Evolutionary conservation across 2,113 vertebrate genomes (phyloP), one percentile per base, ranked within the genome.

Genomic region (Rhombomys opimus): DNA sequence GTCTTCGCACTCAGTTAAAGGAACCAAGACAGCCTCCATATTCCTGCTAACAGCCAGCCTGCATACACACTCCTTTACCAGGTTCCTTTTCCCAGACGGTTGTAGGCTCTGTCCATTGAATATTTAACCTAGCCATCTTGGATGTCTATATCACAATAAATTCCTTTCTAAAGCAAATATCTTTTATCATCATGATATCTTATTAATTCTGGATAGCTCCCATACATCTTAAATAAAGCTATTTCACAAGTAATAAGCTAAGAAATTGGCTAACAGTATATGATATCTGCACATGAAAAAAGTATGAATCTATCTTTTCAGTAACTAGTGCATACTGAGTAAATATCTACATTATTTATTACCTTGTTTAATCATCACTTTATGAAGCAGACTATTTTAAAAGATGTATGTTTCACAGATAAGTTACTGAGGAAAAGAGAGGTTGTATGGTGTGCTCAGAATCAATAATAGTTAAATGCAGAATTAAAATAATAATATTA

Each of bases 201-300:
- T 7, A 52, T 67, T 86, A 86, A 73, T n/a, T 87, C 27, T 77
- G 8, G 30, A 27, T 73, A 75, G 15, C 8, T 78, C 25, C 12
- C 10, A 32, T 70, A 32, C 14, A 82, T 73, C 73, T 87, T 77
- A 50, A 59, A 73, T 22, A 72, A 41, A 82, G 89, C 14, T 61
- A 86, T 35, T 54, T 92, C 20, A 76, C 32, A 91, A 88, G 87
- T 68, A 87, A 84, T 59, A 3, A 1, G 73, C 72, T 93, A 94
- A 78, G 11, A 59, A 91, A 12, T 88, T 13, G 67, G 5, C 32
- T 84, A 88, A 54, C 32, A 67, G n/a, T 12, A 11, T 77, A 7
- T 25, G 25, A 84, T 54, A 22, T 46, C 3, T 89, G 11, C 38
- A 76, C 32, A 52, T 35, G 57, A 72, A 38, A 89, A 88, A n/a